Evolutionary conservation across 2,888 invertebrate species (phyloP).

Genomic region (Nemotelus nigrinus): DNA sequence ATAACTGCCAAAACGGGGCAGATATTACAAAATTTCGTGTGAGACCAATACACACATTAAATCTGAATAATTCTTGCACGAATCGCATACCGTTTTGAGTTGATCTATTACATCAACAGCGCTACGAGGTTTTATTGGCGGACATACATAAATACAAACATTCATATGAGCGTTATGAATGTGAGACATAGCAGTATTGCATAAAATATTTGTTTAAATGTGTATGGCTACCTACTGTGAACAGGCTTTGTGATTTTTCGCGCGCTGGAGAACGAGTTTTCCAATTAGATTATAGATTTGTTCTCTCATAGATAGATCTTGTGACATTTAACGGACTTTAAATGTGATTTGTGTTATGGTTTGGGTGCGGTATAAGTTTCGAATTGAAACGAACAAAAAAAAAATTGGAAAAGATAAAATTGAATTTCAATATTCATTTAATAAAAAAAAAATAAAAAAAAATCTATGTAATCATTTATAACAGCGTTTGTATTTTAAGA

Average conservation of each 20-base stretch:
- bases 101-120: slow-evolving; percentile 24
- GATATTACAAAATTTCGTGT: slow-evolving; percentile 33
- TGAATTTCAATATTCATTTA: too few species aligned
- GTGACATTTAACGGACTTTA: too few species aligned
- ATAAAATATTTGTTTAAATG: background rate
- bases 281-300: background rate
- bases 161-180: background rate
- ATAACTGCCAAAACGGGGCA: background rate
- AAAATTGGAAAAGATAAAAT: too few species aligned
- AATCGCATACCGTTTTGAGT: background rate
- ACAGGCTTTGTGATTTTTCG: background rate
- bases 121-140: background rate
- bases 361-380: too few species aligned
- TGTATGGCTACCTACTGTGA: background rate
- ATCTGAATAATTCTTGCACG: slow-evolving; percentile 27
- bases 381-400: too few species aligned
- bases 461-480: too few species aligned
- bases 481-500: too few species aligned
- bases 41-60: slow-evolving; percentile 9
- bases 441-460: too few species aligned
- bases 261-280: background rate
- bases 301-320: too few species aligned
- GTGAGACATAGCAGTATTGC: background rate
- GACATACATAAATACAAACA: background rate
- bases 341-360: too few species aligned